Conservation (phyloP, 2,797 vertebrate species). For the Chrysolophus pictus region DNA sequence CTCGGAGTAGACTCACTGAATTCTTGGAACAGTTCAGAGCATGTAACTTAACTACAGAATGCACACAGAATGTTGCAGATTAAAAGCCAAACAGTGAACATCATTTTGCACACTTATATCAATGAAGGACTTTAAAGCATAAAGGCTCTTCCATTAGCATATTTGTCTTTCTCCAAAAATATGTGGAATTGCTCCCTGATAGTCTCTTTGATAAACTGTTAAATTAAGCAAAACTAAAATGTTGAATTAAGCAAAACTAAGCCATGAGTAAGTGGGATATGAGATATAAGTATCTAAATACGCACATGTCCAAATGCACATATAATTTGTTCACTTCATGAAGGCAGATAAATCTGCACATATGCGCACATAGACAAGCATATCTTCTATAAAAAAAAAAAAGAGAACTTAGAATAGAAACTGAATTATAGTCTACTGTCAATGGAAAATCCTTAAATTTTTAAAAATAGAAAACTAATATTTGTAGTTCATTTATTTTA, state of each 20-base stretch:
- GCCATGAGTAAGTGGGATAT: neutral
- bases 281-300: neutral
- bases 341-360: slow-evolving; percentile 14
- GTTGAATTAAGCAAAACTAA: neutral
- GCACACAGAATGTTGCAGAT: neutral
- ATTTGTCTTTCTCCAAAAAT: neutral
- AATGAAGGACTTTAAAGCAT: neutral
- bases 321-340: neutral
- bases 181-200: neutral
- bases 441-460: neutral
- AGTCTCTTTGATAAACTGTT: neutral
- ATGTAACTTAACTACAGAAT: neutral
- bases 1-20: slow-evolving; percentile 20
- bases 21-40: neutral
- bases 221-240: neutral
- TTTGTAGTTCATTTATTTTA: neutral
- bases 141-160: neutral
- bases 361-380: neutral
- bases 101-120: neutral
- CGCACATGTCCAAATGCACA: neutral
- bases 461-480: neutral
- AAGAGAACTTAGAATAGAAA: neutral
- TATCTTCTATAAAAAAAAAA: neutral
- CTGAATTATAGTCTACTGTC: neutral
- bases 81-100: neutral